phyloP scores from a whole-genome alignment of 2,888 invertebrate species.

The Agrotis puta region DNA sequence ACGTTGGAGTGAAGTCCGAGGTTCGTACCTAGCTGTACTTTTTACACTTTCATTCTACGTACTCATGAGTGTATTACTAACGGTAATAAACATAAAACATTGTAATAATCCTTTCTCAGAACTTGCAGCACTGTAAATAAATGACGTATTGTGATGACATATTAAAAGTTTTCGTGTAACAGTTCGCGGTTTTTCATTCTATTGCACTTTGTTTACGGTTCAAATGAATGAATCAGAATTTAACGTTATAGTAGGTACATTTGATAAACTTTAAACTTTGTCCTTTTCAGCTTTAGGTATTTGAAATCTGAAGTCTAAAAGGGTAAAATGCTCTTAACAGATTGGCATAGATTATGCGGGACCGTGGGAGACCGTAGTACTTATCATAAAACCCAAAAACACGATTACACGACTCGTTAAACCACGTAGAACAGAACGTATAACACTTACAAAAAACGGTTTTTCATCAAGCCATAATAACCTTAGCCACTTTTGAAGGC shows the following conservation, averaged over 20 bases:
- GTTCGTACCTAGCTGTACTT: constrained; percentile 18
- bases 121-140: neutral
- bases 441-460: constrained; percentile 28
- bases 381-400: neutral
- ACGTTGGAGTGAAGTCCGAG: constrained; percentile 22
- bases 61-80: constrained; percentile 22
- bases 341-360: neutral
- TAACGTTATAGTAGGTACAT: neutral
- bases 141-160: constrained; percentile 24
- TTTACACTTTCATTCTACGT: constrained; percentile 38
- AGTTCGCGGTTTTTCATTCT: too few species aligned
- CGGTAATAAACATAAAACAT: constrained; percentile 23
- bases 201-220: constrained; percentile 9
- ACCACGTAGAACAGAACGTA: constrained; percentile 13
- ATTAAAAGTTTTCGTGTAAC: neutral
- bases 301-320: constrained; percentile 11
- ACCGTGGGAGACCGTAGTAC: neutral
- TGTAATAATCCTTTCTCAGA: constrained; percentile 18
- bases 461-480: constrained; percentile 49
- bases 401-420: constrained; percentile 7
- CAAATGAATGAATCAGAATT: constrained; percentile 33
- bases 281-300: neutral
- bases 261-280: constrained; percentile 3
- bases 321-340: constrained; percentile 13
- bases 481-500: constrained; percentile 39